Conservation (phyloP, 1,140 invertebrate species). For the Leptinotarsa defecta region DNA sequence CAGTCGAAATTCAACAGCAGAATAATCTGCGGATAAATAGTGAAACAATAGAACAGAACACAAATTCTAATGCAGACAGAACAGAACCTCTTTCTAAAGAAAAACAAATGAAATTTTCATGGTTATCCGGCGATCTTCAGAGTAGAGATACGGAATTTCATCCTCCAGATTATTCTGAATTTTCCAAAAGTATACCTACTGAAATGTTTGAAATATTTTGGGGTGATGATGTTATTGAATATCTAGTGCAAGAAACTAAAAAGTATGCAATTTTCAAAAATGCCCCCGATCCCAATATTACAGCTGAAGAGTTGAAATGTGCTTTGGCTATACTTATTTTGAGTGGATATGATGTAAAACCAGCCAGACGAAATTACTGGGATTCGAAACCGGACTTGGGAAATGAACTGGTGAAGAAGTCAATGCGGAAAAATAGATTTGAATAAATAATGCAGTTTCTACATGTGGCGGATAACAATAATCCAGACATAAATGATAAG, state of each 20-base stretch:
- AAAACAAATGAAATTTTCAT: constrained; percentile 22
- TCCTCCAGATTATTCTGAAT: constrained; percentile 22
- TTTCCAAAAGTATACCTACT: background rate
- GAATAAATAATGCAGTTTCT: constrained; percentile 31
- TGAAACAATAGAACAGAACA: background rate
- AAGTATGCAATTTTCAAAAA: constrained; percentile 34
- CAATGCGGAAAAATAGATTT: constrained; percentile 32
- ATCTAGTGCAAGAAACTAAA: constrained; percentile 29
- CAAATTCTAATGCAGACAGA: background rate
- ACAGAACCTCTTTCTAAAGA: background rate
- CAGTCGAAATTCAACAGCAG: constrained; percentile 22
- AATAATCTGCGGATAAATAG: constrained; percentile 15
- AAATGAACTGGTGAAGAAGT: constrained; percentile 22
- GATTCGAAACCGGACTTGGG: constrained; percentile 32
- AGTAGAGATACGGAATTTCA: constrained; percentile 23
- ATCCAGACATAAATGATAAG: constrained; percentile 30
- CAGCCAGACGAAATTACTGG: constrained; percentile 33
- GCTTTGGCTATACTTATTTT: constrained; percentile 34
- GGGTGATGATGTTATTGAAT: constrained; percentile 25
- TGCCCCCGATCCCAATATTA: constrained; percentile 27
- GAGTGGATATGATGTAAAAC: constrained; percentile 32
- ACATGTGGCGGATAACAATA: constrained; percentile 32
- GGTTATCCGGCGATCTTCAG: constrained; percentile 25
- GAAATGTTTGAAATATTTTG: constrained; percentile 31
- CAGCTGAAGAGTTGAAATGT: constrained; percentile 37